These are phyloP conservation scores for Ceyx cyanopectus DNA, from an alignment of 2,113 vertebrate genomes.

Conservation along the genomic window DNA sequence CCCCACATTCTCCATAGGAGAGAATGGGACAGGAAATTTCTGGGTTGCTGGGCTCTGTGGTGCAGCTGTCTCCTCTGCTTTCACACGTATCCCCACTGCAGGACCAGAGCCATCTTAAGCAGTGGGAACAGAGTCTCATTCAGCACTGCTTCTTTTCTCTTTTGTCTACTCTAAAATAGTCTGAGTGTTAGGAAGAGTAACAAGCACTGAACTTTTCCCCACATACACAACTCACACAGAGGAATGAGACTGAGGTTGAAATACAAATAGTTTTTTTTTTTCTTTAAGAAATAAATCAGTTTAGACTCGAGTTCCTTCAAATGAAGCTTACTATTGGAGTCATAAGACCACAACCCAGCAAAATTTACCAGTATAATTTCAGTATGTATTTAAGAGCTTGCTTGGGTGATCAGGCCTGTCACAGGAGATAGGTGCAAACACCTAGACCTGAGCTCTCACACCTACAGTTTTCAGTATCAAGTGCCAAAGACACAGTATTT, in stretches of 20 bases:
- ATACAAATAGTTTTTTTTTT: background rate
- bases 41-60: slow-evolving; percentile 43
- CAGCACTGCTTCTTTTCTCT: slow-evolving; percentile 54
- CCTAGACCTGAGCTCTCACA: background rate
- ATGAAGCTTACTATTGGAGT: background rate
- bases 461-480: background rate
- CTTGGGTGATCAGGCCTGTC: background rate
- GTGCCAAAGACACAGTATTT: background rate
- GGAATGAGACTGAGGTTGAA: background rate
- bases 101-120: slow-evolving; percentile 56
- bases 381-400: background rate
- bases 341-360: background rate
- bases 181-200: slow-evolving; percentile 51
- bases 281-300: background rate
- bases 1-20: slow-evolving; percentile 10
- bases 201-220: slow-evolving; percentile 44
- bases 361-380: background rate
- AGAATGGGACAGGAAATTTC: slow-evolving; percentile 71
- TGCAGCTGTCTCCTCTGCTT: slow-evolving; percentile 67
- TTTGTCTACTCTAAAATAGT: slow-evolving; percentile 64
- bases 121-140: slow-evolving; percentile 67
- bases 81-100: slow-evolving; percentile 51
- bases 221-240: background rate
- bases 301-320: background rate
- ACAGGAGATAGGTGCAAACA: background rate